Evolutionary conservation across 2,888 invertebrate species (phyloP).

Genomic region (Adelognathus sp.): DNA sequence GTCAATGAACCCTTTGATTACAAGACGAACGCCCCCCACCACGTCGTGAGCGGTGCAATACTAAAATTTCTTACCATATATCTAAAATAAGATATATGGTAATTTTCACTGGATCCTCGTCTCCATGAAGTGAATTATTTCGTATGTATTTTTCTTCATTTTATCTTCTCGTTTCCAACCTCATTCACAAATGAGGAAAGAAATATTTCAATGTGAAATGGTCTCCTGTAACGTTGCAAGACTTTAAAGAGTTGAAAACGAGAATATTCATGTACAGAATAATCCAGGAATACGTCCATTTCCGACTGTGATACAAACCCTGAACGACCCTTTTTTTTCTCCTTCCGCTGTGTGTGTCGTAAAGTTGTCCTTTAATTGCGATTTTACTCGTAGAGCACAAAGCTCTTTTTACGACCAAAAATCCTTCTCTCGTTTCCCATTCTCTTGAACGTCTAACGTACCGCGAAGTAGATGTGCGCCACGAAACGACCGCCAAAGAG

Average conservation of each 20-base stretch:
- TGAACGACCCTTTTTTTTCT: background rate
- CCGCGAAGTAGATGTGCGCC: slow-evolving; percentile 38
- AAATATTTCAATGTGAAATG: too few species aligned
- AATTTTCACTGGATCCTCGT: too few species aligned
- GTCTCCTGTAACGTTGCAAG: too few species aligned
- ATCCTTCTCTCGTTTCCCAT: slow-evolving; percentile 7
- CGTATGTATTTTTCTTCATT: too few species aligned
- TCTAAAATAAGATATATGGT: too few species aligned
- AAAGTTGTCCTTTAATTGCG: background rate
- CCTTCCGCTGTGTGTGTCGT: background rate
- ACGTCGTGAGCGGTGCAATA: too few species aligned
- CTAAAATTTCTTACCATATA: too few species aligned
- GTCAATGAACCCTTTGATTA: too few species aligned
- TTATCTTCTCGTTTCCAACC: too few species aligned
- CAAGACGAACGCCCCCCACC: too few species aligned
- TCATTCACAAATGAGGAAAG: too few species aligned
- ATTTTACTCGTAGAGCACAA: background rate
- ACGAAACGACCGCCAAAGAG: background rate
- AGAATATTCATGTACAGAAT: background rate
- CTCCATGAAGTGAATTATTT: too few species aligned
- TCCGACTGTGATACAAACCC: background rate
- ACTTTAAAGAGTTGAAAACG: background rate
- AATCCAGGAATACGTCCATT: background rate
- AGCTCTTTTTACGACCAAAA: background rate
- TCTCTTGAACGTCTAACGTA: slow-evolving; percentile 40